Conservation (phyloP, 2,888 invertebrate genomes). For the Polydrusus cervinus region DNA sequence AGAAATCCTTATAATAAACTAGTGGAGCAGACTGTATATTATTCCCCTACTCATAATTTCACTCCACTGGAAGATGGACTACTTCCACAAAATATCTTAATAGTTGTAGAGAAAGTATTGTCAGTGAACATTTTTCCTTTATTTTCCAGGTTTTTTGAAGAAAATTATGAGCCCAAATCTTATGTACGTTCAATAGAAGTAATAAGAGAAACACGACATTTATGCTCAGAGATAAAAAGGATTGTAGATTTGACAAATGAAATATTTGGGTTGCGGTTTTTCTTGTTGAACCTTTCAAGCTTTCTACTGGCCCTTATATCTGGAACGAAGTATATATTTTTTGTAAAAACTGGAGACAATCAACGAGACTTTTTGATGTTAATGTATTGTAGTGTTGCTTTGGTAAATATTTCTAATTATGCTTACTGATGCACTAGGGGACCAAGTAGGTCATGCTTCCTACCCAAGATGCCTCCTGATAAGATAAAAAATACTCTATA, state of each 20-base stretch:
- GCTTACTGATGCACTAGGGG: no score
- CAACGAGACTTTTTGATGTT: constrained; percentile 11
- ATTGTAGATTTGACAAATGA: constrained; percentile 24
- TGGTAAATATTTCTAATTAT: constrained; percentile 8
- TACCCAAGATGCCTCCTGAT: no score
- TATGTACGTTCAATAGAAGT: constrained; percentile 26
- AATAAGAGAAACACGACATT: constrained; percentile 19
- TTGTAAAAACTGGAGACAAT: not conserved
- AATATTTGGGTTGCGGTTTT: constrained; percentile 25
- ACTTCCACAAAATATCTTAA: no score
- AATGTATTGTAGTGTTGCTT: constrained; percentile 22
- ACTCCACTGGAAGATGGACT: no score
- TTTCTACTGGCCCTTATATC: constrained; percentile 1
- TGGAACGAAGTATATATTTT: constrained; percentile 18
- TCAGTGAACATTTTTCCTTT: not conserved
- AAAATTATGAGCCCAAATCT: constrained; percentile 13
- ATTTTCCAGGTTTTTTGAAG: constrained; percentile 23
- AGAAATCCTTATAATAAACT: no score
- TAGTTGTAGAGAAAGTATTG: no score
- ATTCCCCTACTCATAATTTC: no score
- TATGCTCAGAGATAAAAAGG: constrained; percentile 22
- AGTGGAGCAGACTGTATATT: no score
- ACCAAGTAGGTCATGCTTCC: no score
- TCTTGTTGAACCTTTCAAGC: constrained; percentile 23
- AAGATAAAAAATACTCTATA: no score